Evolutionary conservation across 2,797 vertebrate genomes (phyloP).

Genomic region (Nannoperca obscura): DNA sequence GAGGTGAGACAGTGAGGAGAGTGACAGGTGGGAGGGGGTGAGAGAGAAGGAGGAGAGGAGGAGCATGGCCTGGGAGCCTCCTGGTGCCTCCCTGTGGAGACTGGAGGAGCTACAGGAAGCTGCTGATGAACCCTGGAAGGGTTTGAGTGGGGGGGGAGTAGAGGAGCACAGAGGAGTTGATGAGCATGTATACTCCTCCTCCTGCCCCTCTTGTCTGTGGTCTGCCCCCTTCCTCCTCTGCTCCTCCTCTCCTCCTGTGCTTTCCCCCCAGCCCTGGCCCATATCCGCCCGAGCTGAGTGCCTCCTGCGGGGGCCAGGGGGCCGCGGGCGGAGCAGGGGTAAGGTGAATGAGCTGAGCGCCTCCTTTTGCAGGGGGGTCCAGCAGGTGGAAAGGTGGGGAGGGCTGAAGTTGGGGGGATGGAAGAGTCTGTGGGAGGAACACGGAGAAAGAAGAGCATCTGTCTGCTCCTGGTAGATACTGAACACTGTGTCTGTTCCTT

Average conservation of each 20-base stretch:
- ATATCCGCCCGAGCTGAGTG: conserved; percentile 40
- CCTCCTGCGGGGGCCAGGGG: conserved; percentile 17
- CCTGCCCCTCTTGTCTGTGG: not conserved
- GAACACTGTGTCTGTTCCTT: conserved; percentile 75
- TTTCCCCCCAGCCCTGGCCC: not conserved
- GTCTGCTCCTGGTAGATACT: conserved; percentile 67
- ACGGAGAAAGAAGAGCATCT: not conserved
- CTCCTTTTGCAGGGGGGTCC: conserved; percentile 39
- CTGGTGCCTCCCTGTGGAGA: conserved; percentile 22
- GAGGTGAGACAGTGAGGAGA: conserved; percentile 65
- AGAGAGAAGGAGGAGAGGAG: conserved; percentile 56
- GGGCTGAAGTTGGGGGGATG: conserved; percentile 37
- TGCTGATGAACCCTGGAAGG: conserved; percentile 5
- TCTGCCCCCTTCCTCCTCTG: not conserved
- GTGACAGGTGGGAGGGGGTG: conserved; percentile 44
- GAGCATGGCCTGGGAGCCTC: conserved; percentile 49
- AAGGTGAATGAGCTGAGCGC: conserved; percentile 53
- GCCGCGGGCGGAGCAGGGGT: conserved; percentile 16
- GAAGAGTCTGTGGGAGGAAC: conserved; percentile 27
- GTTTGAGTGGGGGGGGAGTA: not conserved
- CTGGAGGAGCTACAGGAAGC: conserved; percentile 42
- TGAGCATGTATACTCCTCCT: not conserved
- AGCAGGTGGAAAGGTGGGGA: conserved; percentile 11
- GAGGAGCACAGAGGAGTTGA: conserved; percentile 20
- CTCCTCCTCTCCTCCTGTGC: not conserved